Base-by-base conservation (phyloP, 2,113 vertebrate species). In the Sphaerodactylus townsendi region DNA sequence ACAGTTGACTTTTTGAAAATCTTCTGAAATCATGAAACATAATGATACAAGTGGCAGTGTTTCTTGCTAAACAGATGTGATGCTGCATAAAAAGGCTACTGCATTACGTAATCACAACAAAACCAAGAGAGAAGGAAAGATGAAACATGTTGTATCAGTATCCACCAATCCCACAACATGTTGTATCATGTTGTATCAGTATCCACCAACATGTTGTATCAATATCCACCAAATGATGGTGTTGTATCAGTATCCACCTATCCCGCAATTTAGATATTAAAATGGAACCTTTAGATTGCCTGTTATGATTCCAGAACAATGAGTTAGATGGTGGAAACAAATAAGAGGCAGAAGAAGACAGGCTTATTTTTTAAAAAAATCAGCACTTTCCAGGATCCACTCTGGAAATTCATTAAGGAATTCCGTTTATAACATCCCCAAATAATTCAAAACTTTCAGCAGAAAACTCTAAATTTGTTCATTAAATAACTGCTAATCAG, bases 401-500 rank as follows among this genome's bases (percentile, higher is more conserved):
- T 44, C 15, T 25, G 53, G 21, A 77, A 82, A 84, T 77, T 90
- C 41, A 83, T 90, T 74, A 87, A 81, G 21, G 83, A 85, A 89
- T 56, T 72, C 79, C 70, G 74, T 1, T 0, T 85, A 85, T 76
- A 81, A 69, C 28, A 62, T 75, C 77, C 78, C 81, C 76, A 82
- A 41, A 80, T 35, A 81, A 85, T 84, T 85, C 44, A 77, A 41
- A 17, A 41, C 33, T 46, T 15, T 0, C 0, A 77, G 10, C 37
- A 82, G 85, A 59, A 77, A 46, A 35, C 62, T 33, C 10, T 90
- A 81, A 62, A 88, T 78, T 91, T 82, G 89, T 82, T 88, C 79
- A 89, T 86, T 87, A 91, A 93, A 91, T 93, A 88, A 77, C 85
- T 92, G 79, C 84, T 93, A 93, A 90, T 93, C 92, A 92, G 14